A percentile compares a stretch with the other conserved stretches of the same genome.
These are phyloP conservation scores for Setipinna tenuifilis DNA, from an alignment of 2,797 vertebrate genomes.

Conservation along the genomic window DNA sequence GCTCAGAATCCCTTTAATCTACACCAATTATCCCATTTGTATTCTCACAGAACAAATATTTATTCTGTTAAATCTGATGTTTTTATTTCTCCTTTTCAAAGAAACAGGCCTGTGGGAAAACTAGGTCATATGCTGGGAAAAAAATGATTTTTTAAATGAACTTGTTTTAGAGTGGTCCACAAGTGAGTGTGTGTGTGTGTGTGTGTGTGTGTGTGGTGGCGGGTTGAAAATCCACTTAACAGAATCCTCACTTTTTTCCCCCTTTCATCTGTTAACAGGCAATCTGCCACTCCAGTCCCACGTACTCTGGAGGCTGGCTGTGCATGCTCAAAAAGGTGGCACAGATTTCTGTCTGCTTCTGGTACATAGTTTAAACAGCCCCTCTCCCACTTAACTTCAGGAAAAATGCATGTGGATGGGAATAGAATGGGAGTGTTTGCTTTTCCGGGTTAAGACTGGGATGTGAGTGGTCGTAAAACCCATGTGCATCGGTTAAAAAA, in stretches of 20 bases:
- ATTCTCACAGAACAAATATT: neutral
- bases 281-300: neutral
- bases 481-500: too few species aligned
- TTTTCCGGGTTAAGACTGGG: too few species aligned
- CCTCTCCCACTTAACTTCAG: neutral
- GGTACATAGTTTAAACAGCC: neutral
- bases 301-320: neutral
- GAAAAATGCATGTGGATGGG: neutral
- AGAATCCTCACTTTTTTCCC: too few species aligned
- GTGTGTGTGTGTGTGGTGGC: neutral
- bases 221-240: conserved; percentile 3
- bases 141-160: neutral
- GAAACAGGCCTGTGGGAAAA: neutral
- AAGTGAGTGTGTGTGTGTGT: neutral
- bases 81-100: neutral
- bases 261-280: conserved; percentile 13
- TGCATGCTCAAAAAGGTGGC: neutral
- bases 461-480: neutral
- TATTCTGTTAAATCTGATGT: neutral
- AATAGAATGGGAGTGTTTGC: neutral
- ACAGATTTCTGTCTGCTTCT: neutral
- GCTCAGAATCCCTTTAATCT: neutral
- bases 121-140: neutral
- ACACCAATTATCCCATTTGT: neutral
- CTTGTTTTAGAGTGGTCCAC: neutral